Conservation (phyloP, 2,888 invertebrate genomes). For the Dynastes maya region DNA sequence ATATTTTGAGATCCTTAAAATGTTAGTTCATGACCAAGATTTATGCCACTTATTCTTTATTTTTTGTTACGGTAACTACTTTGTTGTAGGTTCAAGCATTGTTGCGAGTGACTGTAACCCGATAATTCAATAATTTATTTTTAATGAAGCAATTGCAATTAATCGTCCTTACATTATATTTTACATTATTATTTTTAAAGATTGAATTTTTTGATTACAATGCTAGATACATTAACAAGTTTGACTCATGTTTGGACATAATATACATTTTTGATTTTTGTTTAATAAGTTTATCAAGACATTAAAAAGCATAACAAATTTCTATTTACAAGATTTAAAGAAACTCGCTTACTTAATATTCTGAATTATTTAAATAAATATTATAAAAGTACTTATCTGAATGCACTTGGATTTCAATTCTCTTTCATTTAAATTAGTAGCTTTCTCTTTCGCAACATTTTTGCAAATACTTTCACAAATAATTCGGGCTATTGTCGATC, state of each 20-base stretch:
- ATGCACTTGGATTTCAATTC: conserved; percentile 32
- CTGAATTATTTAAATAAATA: conserved; percentile 32
- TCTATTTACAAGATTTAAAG: neutral
- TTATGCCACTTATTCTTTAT: too few species aligned
- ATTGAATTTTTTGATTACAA: conserved; percentile 45
- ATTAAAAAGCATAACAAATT: neutral
- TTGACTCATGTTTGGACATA: conserved; percentile 48
- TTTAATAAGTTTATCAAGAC: neutral
- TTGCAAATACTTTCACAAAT: too few species aligned
- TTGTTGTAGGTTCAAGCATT: neutral
- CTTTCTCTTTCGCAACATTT: too few species aligned
- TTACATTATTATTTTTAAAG: conserved; percentile 47
- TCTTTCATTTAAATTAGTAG: too few species aligned
- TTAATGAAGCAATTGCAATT: conserved; percentile 47
- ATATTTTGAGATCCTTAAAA: too few species aligned
- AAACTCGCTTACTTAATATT: conserved; percentile 51
- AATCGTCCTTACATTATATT: conserved; percentile 44
- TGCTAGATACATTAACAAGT: conserved; percentile 27
- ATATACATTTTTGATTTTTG: conserved; percentile 26
- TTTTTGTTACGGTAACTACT: too few species aligned
- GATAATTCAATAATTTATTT: conserved; percentile 42
- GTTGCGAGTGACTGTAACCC: conserved; percentile 1
- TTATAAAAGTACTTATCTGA: conserved; percentile 46
- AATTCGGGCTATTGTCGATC: too few species aligned
- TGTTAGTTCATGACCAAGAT: too few species aligned